A percentile compares a stretch with the other conserved stretches of the same genome.
Conservation (phyloP, 2,888 invertebrate species). For the Spatulosminthurus flaviceps region DNA sequence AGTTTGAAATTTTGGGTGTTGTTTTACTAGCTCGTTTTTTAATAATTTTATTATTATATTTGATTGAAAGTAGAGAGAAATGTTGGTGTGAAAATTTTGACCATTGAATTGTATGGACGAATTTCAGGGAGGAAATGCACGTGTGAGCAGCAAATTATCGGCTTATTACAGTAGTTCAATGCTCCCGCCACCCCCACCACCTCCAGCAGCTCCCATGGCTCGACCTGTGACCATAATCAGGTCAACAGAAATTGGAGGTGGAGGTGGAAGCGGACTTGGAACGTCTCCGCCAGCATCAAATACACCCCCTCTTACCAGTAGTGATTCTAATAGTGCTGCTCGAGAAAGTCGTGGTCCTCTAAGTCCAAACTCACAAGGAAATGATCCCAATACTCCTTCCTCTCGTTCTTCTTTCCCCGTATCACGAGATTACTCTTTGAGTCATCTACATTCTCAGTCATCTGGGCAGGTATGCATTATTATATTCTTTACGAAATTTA, state of each 20-base stretch:
- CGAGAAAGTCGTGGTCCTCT: slow-evolving; percentile 54
- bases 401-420: slow-evolving; percentile 65
- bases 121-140: slow-evolving; percentile 59
- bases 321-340: slow-evolving; percentile 63
- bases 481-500: too few species aligned
- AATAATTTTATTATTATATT: too few species aligned
- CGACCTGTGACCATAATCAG: slow-evolving; percentile 95
- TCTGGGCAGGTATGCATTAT: slow-evolving; percentile 75
- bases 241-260: slow-evolving; percentile 73
- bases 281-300: slow-evolving; percentile 72
- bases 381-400: slow-evolving; percentile 59
- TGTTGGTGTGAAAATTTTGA: too few species aligned
- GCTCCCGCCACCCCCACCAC: slow-evolving; percentile 93
- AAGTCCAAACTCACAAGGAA: slow-evolving; percentile 62
- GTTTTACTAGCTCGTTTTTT: neutral
- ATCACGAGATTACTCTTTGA: slow-evolving; percentile 82
- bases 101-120: neutral
- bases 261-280: slow-evolving; percentile 56
- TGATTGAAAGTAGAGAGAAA: too few species aligned
- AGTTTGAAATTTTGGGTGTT: neutral
- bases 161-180: slow-evolving; percentile 91
- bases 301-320: slow-evolving; percentile 69
- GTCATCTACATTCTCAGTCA: slow-evolving; percentile 88
- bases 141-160: slow-evolving; percentile 70
- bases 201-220: slow-evolving; percentile 88